phyloP scores from a whole-genome alignment of 2,113 vertebrate species.

The Lepisosteus osseus region DNA sequence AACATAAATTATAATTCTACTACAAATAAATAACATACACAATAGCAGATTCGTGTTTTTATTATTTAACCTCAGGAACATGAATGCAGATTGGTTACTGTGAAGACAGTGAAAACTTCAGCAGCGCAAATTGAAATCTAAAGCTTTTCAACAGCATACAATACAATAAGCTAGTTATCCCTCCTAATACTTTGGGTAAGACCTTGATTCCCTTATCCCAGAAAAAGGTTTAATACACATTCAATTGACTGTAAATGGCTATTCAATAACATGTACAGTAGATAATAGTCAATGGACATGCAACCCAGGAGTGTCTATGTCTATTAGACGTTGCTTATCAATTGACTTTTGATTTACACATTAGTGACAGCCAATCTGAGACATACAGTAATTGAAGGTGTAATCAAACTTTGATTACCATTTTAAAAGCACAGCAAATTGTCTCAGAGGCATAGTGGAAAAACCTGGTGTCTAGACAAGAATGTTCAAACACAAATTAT shows the following conservation, averaged over 20 bases:
- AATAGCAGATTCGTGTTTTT: slow-evolving; percentile 39
- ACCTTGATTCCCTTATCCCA: no score
- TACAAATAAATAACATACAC: slow-evolving; percentile 59
- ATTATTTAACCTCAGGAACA: slow-evolving; percentile 17
- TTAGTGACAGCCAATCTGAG: no score
- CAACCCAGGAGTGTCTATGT: no score
- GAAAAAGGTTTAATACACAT: no score
- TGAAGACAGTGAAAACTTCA: slow-evolving; percentile 42
- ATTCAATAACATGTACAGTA: no score
- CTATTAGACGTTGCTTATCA: no score
- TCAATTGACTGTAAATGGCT: no score
- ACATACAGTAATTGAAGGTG: no score
- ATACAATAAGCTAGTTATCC: slow-evolving; percentile 17
- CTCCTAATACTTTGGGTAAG: slow-evolving; percentile 1
- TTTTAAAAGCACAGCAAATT: background rate
- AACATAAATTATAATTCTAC: slow-evolving; percentile 66
- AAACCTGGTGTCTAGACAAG: background rate
- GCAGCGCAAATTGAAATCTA: slow-evolving; percentile 54
- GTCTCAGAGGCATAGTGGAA: background rate
- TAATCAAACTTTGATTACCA: no score
- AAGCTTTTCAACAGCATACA: slow-evolving; percentile 33
- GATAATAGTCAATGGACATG: no score
- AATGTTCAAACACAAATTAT: background rate
- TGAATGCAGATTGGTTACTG: slow-evolving; percentile 30
- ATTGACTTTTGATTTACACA: no score